Evolutionary conservation across 1,140 invertebrate genomes (phyloP).

Genomic region (Samia ricini): DNA sequence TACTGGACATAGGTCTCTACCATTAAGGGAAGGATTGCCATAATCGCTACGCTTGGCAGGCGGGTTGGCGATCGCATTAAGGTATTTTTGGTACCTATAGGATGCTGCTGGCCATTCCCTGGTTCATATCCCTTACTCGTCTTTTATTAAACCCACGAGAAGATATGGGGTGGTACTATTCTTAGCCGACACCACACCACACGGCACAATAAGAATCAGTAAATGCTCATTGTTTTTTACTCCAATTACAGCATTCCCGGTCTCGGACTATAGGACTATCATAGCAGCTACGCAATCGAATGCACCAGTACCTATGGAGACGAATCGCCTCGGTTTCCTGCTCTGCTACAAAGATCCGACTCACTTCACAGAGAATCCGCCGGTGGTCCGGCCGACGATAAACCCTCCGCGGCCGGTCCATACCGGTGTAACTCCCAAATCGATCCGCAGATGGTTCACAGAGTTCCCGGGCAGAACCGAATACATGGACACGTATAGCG

Average conservation of each 20-base stretch:
- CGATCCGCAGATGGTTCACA: slow-evolving; percentile 71
- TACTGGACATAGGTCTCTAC: too few species aligned
- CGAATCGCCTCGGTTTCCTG: slow-evolving; percentile 51
- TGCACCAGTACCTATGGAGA: slow-evolving; percentile 59
- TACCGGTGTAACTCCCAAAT: slow-evolving; percentile 58
- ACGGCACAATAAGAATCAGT: too few species aligned
- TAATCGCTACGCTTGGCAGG: too few species aligned
- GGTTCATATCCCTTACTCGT: too few species aligned
- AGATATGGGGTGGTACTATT: too few species aligned
- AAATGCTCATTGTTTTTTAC: too few species aligned
- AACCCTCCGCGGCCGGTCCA: slow-evolving; percentile 49
- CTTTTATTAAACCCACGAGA: too few species aligned
- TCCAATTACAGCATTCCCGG: slow-evolving; percentile 50
- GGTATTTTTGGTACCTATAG: too few species aligned
- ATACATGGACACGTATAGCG: slow-evolving; percentile 79
- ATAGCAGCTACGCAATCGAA: slow-evolving; percentile 58
- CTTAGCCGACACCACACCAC: too few species aligned
- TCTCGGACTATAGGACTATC: slow-evolving; percentile 56
- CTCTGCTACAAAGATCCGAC: slow-evolving; percentile 66
- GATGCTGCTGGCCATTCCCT: too few species aligned
- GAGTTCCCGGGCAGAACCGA: slow-evolving; percentile 78
- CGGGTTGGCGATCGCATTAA: too few species aligned
- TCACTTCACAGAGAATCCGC: slow-evolving; percentile 52
- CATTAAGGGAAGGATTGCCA: too few species aligned
- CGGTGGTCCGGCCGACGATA: slow-evolving; percentile 52